Base-by-base conservation (phyloP, 2,797 vertebrate genomes). In the Astyanax mexicanus region DNA sequence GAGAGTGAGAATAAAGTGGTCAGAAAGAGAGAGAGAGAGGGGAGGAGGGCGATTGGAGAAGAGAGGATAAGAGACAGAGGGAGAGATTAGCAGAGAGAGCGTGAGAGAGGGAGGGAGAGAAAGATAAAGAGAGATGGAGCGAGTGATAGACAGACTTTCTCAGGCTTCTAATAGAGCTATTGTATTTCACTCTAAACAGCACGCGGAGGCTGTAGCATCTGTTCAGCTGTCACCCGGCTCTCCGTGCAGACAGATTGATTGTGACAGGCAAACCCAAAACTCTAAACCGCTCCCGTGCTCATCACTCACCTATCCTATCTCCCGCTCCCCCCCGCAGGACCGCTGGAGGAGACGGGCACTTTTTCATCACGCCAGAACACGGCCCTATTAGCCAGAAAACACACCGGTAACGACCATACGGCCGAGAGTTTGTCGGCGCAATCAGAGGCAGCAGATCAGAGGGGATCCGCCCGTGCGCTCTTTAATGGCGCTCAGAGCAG, bases 361-460 rank as follows among this genome's bases (percentile, higher is more conserved):
- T 51, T 70, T 49, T 67, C 66, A 71, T 71, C 40, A 67, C 32
- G 61, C 72, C 72, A 75, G 66, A 67, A 69, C 64, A 60, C 67
- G 37, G 79, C 65, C 71, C 71, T 60, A 32, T 58, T 71, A 47
- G 54, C 64, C 61, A 44, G 73, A 66, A 54, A 74, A 57, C 60
- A 54, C 52, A 35, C 74, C 51, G 74, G 70, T 64, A 40, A 69
- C 57, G 35, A 73, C 23, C 64, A 66, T 72, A 47, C 67, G 25
- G 68, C 47, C 58, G 60, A 78, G 58, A 75, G 66, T 78, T 78
- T 73, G 69, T 78, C 72, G 81, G 76, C 65, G 52, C 74, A 78
- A 83, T 81, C 76, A 79, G 69, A 80, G 58, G 73, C 68, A 71
- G 72, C 54, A 79, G 69, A 79, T 81, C 79, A 74, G 61, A 47